Base-by-base conservation (phyloP, 30 jellyfish, hydroid and myxozoan species). In the Aurelia sp. region DNA sequence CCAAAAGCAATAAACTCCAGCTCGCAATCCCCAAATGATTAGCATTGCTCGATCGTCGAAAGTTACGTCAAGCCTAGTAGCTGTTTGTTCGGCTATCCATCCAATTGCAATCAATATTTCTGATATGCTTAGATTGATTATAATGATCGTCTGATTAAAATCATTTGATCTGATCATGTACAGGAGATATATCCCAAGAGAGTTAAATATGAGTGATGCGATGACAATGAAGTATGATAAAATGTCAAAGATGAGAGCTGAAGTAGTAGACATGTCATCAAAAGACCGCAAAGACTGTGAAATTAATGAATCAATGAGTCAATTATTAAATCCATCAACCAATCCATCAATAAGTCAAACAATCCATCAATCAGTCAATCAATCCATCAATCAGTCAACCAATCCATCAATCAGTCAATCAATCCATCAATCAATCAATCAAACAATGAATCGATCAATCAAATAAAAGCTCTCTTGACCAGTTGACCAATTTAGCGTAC, bases 1-100 rank as follows among this genome's bases (percentile, higher is more conserved):
- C 91, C 91, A 82, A 27, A 82, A 82, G 22, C 91, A 82, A 55
- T 82, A 82, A 10, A 74, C 86, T 6, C 85, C 91, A 15, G 91
- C 91, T 59, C 91, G 80, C 10, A 82, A 6, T 18, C 79, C 85
- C 91, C 91, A 82, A 10, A 82, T 59, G 35, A 69, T 27, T 16
- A 35, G 91, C 85, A 71, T 18, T 9, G 57, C 40, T 59, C 91
- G 60, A 61, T 82, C 91, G 2, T 21, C 47, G 64, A 19, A 60
- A 15, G 79, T 53, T 33, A 61, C n/a, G 16, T 85, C 91, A 82
- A 23, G 18, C 10, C 16, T 35, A 17, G 10, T 16, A 18, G 78
- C 66, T 15, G 64, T 58, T 62, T 59, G 40, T 19, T 82, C 85
- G 13, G 85, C 91, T 21, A 82, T 62, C 91, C 91, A 82, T 37